phyloP scores from a whole-genome alignment of 2,113 vertebrate species.

The Hypomesus transpacificus region DNA sequence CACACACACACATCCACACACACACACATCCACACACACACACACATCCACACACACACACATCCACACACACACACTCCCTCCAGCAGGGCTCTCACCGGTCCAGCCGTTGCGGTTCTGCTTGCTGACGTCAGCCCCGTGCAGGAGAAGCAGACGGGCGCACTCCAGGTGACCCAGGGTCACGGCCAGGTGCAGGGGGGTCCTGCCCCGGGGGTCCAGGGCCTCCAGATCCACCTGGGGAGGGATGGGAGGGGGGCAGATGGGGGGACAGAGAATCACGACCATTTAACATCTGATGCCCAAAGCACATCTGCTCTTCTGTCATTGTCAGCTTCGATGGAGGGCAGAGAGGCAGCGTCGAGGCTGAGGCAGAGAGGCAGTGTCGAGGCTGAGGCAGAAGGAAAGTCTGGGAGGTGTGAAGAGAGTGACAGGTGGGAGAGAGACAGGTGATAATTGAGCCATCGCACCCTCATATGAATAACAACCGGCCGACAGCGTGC shows the following conservation, averaged over 20 bases:
- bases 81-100: slow-evolving; percentile 68
- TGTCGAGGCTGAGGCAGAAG: not conserved
- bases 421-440: slow-evolving; percentile 14
- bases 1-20: not conserved
- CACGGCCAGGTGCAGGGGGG: slow-evolving; percentile 91
- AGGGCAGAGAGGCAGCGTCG: too few species aligned
- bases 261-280: not conserved
- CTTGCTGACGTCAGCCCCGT: slow-evolving; percentile 89
- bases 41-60: not conserved
- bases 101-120: slow-evolving; percentile 97
- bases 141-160: slow-evolving; percentile 83
- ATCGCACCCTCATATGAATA: slow-evolving; percentile 24
- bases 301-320: not conserved
- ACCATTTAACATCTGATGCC: not conserved
- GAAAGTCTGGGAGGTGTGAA: slow-evolving; percentile 8
- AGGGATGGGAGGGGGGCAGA: not conserved
- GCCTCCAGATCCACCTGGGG: slow-evolving; percentile 83
- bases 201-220: slow-evolving; percentile 90
- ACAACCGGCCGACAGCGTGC: not conserved
- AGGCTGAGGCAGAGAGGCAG: too few species aligned
- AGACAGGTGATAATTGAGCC: slow-evolving; percentile 43
- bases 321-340: too few species aligned
- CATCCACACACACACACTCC: not conserved
- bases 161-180: slow-evolving; percentile 91
- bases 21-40: not conserved